Conservation (phyloP, 2,888 invertebrate genomes). For the Drosophila nr. medialis region DNA sequence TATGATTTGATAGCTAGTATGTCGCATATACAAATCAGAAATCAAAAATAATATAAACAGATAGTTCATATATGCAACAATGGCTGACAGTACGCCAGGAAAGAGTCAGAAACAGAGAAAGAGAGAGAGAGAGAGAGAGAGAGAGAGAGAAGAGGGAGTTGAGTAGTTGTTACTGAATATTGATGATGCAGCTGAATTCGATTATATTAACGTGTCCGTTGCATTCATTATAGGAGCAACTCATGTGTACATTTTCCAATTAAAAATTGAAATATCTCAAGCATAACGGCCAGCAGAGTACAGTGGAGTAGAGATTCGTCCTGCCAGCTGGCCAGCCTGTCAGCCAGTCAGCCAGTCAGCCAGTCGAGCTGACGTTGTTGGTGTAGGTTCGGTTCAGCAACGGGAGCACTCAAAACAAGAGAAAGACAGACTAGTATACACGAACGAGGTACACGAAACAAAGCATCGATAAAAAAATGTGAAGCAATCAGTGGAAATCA, state of each 20-base stretch:
- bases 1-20: slow-evolving; percentile 48
- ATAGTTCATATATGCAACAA: slow-evolving; percentile 14
- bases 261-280: slow-evolving; percentile 82
- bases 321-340: slow-evolving; percentile 7
- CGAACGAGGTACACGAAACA: slow-evolving; percentile 55
- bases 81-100: background rate
- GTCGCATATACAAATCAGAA: slow-evolving; percentile 41
- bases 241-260: slow-evolving; percentile 83
- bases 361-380: slow-evolving; percentile 3
- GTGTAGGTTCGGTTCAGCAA: background rate
- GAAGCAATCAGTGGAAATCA: slow-evolving; percentile 63
- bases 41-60: slow-evolving; percentile 2
- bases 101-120: background rate
- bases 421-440: slow-evolving; percentile 26
- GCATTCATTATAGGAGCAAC: slow-evolving; percentile 79
- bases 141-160: background rate
- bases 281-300: slow-evolving; percentile 53
- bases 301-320: slow-evolving; percentile 33
- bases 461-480: slow-evolving; percentile 62
- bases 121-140: background rate
- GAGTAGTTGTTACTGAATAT: slow-evolving; percentile 45
- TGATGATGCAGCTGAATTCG: slow-evolving; percentile 53
- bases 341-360: background rate
- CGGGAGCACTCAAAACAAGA: background rate
- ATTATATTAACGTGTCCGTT: slow-evolving; percentile 68